Conservation (phyloP, 2,113 vertebrate species). For the Lepus europaeus region DNA sequence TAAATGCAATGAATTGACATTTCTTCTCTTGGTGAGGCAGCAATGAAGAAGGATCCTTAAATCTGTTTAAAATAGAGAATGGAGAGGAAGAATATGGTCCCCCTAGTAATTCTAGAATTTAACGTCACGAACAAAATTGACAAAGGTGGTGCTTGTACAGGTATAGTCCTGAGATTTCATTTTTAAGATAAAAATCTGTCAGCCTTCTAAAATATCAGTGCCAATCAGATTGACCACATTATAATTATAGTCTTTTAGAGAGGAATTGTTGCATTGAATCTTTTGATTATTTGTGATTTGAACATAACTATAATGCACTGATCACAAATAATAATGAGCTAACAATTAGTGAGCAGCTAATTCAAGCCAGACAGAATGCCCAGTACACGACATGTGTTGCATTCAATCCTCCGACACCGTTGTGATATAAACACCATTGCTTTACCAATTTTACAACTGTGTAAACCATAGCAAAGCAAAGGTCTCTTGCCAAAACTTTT, state of each 20-base stretch:
- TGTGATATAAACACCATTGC: no score
- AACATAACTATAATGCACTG: not conserved
- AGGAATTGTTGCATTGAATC: not conserved
- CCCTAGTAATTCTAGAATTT: not conserved
- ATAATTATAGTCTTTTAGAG: not conserved
- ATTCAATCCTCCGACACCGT: not conserved
- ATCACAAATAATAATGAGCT: not conserved
- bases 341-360: not conserved
- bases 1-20: not conserved
- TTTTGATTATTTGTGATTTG: conserved; percentile 47
- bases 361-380: not conserved
- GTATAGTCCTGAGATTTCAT: not conserved
- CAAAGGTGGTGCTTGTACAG: not conserved
- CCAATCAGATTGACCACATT: not conserved
- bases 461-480: not conserved
- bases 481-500: not conserved
- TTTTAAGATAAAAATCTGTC: not conserved
- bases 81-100: not conserved
- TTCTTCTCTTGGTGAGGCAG: not conserved
- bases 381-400: not conserved
- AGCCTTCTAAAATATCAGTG: not conserved
- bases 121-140: not conserved
- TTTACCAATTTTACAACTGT: not conserved
- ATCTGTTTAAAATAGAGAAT: not conserved
- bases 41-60: not conserved